phyloP scores from a whole-genome alignment of 2,888 invertebrate species.

The Fragum fragum region DNA sequence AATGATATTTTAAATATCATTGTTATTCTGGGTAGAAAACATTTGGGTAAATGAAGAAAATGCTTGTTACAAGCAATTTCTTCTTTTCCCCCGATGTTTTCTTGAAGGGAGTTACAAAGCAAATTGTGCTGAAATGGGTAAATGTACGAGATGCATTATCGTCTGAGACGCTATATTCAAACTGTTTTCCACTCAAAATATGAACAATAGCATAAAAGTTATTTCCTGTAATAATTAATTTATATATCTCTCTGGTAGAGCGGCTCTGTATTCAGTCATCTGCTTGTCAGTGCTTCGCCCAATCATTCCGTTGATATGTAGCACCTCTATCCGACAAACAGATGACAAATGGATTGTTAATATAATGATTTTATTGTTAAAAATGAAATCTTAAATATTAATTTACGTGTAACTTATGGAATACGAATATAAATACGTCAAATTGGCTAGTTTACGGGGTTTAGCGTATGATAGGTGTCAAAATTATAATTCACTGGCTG shows the following conservation, averaged over 20 bases:
- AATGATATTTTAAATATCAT: too few relatives aligned
- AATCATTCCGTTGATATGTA: neutral
- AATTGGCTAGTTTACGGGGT: slow-evolving; percentile 20
- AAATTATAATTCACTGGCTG: slow-evolving; percentile 24
- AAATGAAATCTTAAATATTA: slow-evolving; percentile 60
- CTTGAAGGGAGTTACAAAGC: too few relatives aligned
- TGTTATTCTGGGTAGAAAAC: too few relatives aligned
- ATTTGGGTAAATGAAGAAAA: too few relatives aligned
- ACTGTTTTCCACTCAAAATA: neutral
- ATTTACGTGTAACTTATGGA: slow-evolving; percentile 63
- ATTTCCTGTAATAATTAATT: slow-evolving; percentile 8
- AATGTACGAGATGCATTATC: too few relatives aligned
- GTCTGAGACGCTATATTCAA: too few relatives aligned
- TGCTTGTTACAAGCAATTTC: too few relatives aligned
- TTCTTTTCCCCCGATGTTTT: too few relatives aligned
- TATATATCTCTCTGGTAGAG: slow-evolving; percentile 4
- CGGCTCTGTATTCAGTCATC: neutral
- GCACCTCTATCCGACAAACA: slow-evolving; percentile 1
- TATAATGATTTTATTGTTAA: slow-evolving; percentile 68
- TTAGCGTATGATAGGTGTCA: slow-evolving; percentile 48
- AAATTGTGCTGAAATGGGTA: too few relatives aligned
- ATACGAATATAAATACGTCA: slow-evolving; percentile 50
- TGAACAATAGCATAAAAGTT: slow-evolving; percentile 5
- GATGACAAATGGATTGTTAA: slow-evolving; percentile 22
- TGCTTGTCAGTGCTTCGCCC: neutral